Base-by-base conservation (phyloP, 2,113 vertebrate genomes). In the Menura novaehollandiae region DNA sequence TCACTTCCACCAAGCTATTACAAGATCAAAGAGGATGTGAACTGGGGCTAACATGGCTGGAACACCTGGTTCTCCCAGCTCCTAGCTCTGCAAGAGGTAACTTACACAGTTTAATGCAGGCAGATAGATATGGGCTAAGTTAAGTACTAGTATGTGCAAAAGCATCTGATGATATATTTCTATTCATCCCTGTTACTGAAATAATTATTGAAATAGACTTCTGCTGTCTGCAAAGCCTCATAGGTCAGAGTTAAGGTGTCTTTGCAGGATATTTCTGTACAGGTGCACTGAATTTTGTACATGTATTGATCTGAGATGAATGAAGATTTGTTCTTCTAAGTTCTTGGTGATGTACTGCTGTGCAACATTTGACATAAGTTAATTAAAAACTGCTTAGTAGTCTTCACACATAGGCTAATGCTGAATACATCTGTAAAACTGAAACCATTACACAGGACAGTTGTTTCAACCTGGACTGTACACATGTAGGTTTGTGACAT, bases 121-220 rank as follows among this genome's bases (percentile, higher is more conserved):
- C 30, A 74, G 84, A 46, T 19, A 47, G 68, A 67, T 62, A 76
- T 1, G 63, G 55, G 80, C 52, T 49, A 73, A 52, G 41, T 41
- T 41, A 78, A 93, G 74, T 51, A 47, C 52, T 55, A 49, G 39
- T 21, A 53, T 5, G 4, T 81, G 80, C 60, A 89, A 74, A 88
- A 64, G 39, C 56, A 91, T 86, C 73, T 27, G 73, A 71, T 22
- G n/a, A 47, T 74, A 26, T 81, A 81, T 68, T 92, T 75, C 73
- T 92, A 47, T 90, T 93, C 79, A 91, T 88, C 56, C 15, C 60
- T 92, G 35, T 55, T 87, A 52, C 28, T 49, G 28, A 49, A 92
- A 87, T 93, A 92, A 96, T 92, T 86, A 93, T 43, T 92, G 87
- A 94, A 94, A 92, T 60, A 94, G 95, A 92, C 69, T 86, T 81